These are phyloP conservation scores for Osmerus eperlanus DNA, from an alignment of 2,113 vertebrate genomes.

Conservation along the genomic window DNA sequence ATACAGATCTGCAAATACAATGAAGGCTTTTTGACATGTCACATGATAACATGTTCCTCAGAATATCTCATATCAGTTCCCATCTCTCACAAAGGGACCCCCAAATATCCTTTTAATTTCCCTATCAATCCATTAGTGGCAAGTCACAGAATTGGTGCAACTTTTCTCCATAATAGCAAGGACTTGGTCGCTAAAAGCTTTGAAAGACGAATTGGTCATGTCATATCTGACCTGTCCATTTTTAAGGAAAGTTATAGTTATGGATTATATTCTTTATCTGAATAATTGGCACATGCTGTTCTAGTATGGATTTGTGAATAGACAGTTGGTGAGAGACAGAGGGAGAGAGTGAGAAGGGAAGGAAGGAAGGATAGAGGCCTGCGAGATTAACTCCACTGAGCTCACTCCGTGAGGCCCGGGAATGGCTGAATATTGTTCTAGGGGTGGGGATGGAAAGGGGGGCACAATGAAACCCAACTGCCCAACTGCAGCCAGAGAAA, in stretches of 20 bases:
- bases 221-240: no score
- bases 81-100: neutral
- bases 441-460: conserved; percentile 52
- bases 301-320: conserved; percentile 73
- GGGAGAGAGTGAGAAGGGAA: conserved; percentile 59
- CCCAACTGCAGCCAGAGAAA: conserved; percentile 72
- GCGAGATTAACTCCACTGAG: conserved; percentile 75
- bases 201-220: no score
- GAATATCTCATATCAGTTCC: conserved; percentile 1
- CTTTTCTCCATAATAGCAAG: no score
- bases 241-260: neutral
- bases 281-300: conserved; percentile 78
- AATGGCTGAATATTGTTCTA: conserved; percentile 77
- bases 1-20: conserved; percentile 56
- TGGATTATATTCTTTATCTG: conserved; percentile 57
- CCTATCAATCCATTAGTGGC: no score
- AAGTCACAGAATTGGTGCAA: no score
- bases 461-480: conserved; percentile 59
- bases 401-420: conserved; percentile 75
- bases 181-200: no score
- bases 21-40: conserved; percentile 51
- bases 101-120: no score
- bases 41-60: conserved; percentile 42
- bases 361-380: conserved; percentile 54
- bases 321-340: conserved; percentile 58